Percentiles rank a stretch among this genome's conserved stretches.
Conservation (phyloP, 2,113 vertebrate genomes). For the Anhinga rufa region DNA sequence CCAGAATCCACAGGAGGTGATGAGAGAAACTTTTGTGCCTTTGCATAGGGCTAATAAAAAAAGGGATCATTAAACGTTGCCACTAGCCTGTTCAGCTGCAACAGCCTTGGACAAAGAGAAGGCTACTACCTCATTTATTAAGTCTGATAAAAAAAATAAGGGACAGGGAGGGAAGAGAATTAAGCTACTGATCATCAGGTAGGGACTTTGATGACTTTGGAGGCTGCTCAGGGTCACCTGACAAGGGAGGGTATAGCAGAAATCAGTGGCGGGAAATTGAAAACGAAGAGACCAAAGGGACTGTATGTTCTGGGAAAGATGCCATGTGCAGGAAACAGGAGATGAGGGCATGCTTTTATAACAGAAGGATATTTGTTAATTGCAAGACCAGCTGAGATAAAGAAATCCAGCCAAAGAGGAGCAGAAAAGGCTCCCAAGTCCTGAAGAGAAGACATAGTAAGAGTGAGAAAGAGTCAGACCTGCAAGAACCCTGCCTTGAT, state of each 20-base stretch:
- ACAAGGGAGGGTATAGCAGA: neutral
- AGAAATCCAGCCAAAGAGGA: neutral
- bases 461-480: neutral
- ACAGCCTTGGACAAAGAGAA: neutral
- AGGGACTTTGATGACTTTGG: neutral
- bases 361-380: neutral
- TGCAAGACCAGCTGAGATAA: neutral
- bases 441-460: neutral
- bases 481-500: neutral
- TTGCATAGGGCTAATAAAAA: neutral
- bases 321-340: neutral
- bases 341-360: neutral
- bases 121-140: neutral
- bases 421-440: neutral
- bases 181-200: neutral
- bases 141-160: neutral
- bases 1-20: neutral
- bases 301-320: neutral
- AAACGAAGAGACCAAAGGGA: neutral
- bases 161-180: neutral
- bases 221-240: neutral
- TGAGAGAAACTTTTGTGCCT: slow-evolving; percentile 6
- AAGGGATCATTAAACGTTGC: neutral
- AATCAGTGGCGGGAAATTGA: neutral
- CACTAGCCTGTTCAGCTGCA: neutral